Evolutionary conservation across 1,140 invertebrate genomes (phyloP), one percentile per base, ranked within the genome.

Genomic region (Bombus turneri): DNA sequence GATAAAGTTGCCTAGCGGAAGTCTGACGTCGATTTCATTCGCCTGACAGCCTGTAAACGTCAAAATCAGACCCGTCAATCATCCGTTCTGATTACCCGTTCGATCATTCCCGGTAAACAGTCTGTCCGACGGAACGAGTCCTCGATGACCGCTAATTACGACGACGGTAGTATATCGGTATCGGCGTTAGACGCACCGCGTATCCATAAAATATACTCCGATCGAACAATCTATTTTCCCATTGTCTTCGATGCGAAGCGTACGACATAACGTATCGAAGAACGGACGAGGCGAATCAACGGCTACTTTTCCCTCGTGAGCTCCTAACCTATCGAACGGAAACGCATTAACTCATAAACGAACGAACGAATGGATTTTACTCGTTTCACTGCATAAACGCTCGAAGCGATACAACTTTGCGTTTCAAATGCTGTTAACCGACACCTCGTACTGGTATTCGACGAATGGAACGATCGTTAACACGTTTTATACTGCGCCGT

Each of bases 31-130:
- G 57, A 81, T 73, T 81, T 85, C 83, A 73, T 80, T 57, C 31
- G 43, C 13, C 13, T 68, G 78, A 81, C 78, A 81, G 83, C 41
- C 41, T 57, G 71, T 85, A 81, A 74, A 80, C 83, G 77, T 85
- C 76, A 57, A 80, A 80, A 80, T 80, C 83, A 62, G 76, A 39
- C 68, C 83, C 77, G 68, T 85, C 83, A 39, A 41, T 85, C 83
- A 80, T 73, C 53, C 82, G 57, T 71, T 25, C 39, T 79, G 82
- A 84, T 84, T 78, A 72, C 82, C 68, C 66, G 82, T 78, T 78
- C 74, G 82, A 84, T 78, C 81, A 75, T 74, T 68, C 73, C n/a
- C 31, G 43, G 73, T 68, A 83, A 83, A 62, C 34, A 83, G 81
- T 59, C 69, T 62, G 80, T 74, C 69, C 39, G 47, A 47, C 41